A percentile compares a stretch with the other conserved stretches of the same genome.
Conservation (phyloP, 2,888 invertebrate species). For the Perithous albicinctus region DNA sequence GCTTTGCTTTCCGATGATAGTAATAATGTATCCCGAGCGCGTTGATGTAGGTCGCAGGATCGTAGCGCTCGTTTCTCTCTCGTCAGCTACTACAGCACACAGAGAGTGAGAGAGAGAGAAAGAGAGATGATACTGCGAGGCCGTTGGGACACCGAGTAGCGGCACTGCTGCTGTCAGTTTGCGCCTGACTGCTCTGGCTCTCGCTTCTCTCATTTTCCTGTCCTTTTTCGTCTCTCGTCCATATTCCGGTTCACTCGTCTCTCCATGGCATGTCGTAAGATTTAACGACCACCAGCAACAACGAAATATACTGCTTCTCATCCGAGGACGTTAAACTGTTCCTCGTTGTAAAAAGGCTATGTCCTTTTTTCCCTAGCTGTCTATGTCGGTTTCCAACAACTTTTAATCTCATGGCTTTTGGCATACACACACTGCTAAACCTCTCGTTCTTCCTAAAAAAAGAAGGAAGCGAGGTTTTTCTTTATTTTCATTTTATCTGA, state of each 20-base stretch:
- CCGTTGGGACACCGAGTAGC: slow-evolving; percentile 37
- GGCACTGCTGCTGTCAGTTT: slow-evolving; percentile 48
- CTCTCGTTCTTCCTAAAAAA: not conserved
- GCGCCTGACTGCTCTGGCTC: slow-evolving; percentile 15
- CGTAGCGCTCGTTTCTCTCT: slow-evolving; percentile 44
- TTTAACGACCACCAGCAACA: slow-evolving; percentile 21
- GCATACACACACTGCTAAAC: not conserved
- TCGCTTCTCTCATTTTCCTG: slow-evolving; percentile 24
- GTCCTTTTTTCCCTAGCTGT: not conserved
- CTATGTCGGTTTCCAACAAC: not conserved
- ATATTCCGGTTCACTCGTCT: slow-evolving; percentile 12
- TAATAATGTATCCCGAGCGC: slow-evolving; percentile 81
- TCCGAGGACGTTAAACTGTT: slow-evolving; percentile 28
- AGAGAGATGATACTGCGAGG: slow-evolving; percentile 42
- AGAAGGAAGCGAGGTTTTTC: not conserved
- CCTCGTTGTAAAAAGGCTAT: not conserved
- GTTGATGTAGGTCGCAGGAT: slow-evolving; percentile 81
- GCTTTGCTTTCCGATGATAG: slow-evolving; percentile 83
- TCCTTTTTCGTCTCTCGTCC: slow-evolving; percentile 1
- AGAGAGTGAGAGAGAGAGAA: too few relatives aligned
- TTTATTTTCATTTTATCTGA: not conserved
- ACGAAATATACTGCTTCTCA: slow-evolving; percentile 7
- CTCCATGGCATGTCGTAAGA: slow-evolving; percentile 6
- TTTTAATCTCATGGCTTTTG: slow-evolving; percentile 20
- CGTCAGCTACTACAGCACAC: slow-evolving; percentile 8